Base-by-base conservation (phyloP, 2,888 invertebrate genomes). In the Metallyticus violacea region DNA sequence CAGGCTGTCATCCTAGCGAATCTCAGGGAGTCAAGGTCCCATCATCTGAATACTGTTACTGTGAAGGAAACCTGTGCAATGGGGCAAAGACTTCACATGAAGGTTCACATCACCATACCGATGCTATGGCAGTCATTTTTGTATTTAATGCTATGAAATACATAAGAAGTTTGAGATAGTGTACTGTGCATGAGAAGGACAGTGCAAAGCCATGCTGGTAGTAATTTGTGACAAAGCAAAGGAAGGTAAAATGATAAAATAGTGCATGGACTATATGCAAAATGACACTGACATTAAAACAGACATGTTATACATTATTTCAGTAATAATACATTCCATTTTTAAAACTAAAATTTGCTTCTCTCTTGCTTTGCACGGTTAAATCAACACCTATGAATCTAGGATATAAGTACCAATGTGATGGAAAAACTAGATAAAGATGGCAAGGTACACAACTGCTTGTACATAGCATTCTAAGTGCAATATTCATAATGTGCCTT, bases 21-120 rank as follows among this genome's bases (percentile, higher is more conserved):
- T 93, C 94, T 86, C 93, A 93, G 29, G 93, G 29, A 82, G 85
- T 88, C 77, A 88, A 89, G 84, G 84, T 84, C n/a, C 86, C 89
- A 9, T 93, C 93, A 78, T 93, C 94, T 0, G 94, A 94, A 92
- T 95, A 95, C 91, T 97, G 97, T 91, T 97, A 96, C 91, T 97
- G 97, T 90, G 93, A 95, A 77, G 93, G 93, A 80, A 93, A 95
- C 90, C 92, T 96, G 79, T 97, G 97, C 92, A 97, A 97, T 91
- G 92, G 94, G 9, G 90, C 93, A 90, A 40, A 91, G 92, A 89
- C 90, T 81, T 88, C 89, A 6, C 87, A 88, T n/a, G 89, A 88
- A 27, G 30, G 88, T 30, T 84, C 88, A 15, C 86, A 87, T 26
- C 93, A 93, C 90, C 91, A 91, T 88, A 93, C 94, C 0, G 94